A percentile compares a stretch with the other conserved stretches of the same genome.
Evolutionary conservation across 2,113 vertebrate species (phyloP).

Genomic region (Chaenogobius annularis): DNA sequence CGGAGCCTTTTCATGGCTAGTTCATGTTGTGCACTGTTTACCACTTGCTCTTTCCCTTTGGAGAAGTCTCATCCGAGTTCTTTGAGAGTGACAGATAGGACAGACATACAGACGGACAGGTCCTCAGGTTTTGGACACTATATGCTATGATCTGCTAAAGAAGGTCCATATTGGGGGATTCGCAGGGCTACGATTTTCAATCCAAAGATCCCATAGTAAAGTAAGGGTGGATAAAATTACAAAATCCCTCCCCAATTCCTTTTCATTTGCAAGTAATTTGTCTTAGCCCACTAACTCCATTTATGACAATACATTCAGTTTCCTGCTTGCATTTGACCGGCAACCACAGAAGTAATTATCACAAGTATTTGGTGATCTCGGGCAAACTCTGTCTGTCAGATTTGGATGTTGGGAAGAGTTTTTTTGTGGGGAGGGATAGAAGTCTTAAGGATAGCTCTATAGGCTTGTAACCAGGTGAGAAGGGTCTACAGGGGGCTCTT

Average conservation of each 20-base stretch:
- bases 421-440: conserved; percentile 45
- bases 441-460: conserved; percentile 81
- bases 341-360: conserved; percentile 35
- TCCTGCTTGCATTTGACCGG: conserved; percentile 34
- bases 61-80: conserved; percentile 46
- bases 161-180: conserved; percentile 56
- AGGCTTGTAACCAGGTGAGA: conserved; percentile 97
- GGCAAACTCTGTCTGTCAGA: conserved; percentile 55
- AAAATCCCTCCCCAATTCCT: conserved; percentile 45
- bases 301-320: conserved; percentile 62
- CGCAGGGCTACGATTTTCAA: conserved; percentile 51
- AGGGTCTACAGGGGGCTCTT: conserved; percentile 86
- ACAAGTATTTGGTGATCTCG: conserved; percentile 40
- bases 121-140: conserved; percentile 58
- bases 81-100: conserved; percentile 58
- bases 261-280: conserved; percentile 32
- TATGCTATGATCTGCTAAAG: conserved; percentile 65
- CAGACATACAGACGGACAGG: conserved; percentile 57
- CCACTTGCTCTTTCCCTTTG: conserved; percentile 41
- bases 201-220: conserved; percentile 56
- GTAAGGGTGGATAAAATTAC: conserved; percentile 56
- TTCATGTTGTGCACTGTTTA: conserved; percentile 44
- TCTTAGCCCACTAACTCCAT: conserved; percentile 39
- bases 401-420: conserved; percentile 48
- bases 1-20: conserved; percentile 35